phyloP scores from a whole-genome alignment of 2,888 invertebrate genomes.

The Rotaria sp. region DNA sequence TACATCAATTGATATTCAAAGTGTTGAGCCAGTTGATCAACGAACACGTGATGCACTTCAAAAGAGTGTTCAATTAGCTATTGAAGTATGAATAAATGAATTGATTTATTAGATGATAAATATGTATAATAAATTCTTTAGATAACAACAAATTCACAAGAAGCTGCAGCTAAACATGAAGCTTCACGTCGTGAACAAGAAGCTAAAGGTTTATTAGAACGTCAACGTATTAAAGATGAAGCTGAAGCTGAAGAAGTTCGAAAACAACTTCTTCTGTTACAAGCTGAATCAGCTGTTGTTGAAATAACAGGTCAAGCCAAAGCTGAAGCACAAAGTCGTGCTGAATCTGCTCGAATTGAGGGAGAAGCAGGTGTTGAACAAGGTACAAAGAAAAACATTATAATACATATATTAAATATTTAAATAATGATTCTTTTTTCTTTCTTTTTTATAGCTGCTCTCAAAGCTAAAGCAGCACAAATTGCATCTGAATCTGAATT shows the following conservation, averaged over 20 bases:
- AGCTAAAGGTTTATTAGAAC: constrained; percentile 57
- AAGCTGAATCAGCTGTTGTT: constrained; percentile 56
- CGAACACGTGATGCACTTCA: constrained; percentile 58
- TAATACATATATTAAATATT: no score
- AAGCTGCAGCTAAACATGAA: constrained; percentile 49
- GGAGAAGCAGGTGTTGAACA: constrained; percentile 57
- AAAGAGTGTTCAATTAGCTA: constrained; percentile 59
- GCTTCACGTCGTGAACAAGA: constrained; percentile 58
- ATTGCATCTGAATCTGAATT: constrained; percentile 58
- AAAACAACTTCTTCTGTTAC: constrained; percentile 22
- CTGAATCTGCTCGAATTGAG: constrained; percentile 51
- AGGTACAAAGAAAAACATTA: constrained; percentile 18
- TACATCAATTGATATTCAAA: constrained; percentile 58
- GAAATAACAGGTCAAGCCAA: constrained; percentile 59
- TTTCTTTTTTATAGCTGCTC: constrained; percentile 46
- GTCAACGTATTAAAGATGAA: constrained; percentile 58
- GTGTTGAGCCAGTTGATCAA: constrained; percentile 59
- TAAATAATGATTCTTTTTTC: constrained; percentile 47
- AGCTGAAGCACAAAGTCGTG: constrained; percentile 58
- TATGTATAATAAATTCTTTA: constrained; percentile 26
- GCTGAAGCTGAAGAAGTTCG: constrained; percentile 55
- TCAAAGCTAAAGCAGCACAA: constrained; percentile 56
- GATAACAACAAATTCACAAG: constrained; percentile 41
- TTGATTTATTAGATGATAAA: background rate
- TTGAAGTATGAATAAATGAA: constrained; percentile 57